Evolutionary conservation across 2,113 vertebrate species (phyloP).

Genomic region (Sus scrofa): T2T-Sscrofa CM000826.6:26275001-26275500

Average conservation of each 20-base stretch:
- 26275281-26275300: not conserved
- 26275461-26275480: not conserved
- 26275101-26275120: not conserved
- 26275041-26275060: not conserved
- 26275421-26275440: not conserved
- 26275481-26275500: not conserved
- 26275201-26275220: not conserved
- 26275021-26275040: not conserved
- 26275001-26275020: not conserved
- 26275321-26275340: not conserved
- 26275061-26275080: not conserved
- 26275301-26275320: not conserved
- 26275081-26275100: not conserved
- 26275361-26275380: not conserved
- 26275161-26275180: not conserved
- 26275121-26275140: not conserved
- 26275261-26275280: not conserved
- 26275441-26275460: not conserved
- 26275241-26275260: not conserved
- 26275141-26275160: not conserved
- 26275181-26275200: not conserved
- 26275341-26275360: not conserved
- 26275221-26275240: not conserved
- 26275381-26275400: not conserved
- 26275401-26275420: not conserved